Evolutionary conservation across 2,888 invertebrate species (phyloP).

Genomic region (Erebia epiphron): DNA sequence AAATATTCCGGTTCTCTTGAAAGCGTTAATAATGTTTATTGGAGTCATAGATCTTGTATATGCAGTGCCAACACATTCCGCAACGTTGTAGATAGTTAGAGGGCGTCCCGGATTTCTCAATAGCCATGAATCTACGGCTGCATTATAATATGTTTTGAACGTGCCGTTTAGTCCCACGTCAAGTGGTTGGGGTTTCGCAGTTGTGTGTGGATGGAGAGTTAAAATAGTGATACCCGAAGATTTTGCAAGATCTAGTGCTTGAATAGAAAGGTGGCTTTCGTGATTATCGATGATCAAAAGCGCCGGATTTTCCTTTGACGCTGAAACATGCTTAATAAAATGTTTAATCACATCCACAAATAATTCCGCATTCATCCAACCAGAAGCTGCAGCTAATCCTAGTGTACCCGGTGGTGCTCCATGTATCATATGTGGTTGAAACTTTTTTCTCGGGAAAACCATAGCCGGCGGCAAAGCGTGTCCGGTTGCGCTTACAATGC

Average conservation of each 20-base stretch:
- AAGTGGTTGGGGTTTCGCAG: constrained; percentile 1
- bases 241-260: neutral
- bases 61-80: constrained; percentile 7
- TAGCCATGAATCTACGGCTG: constrained; percentile 5
- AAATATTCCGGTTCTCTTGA: no score
- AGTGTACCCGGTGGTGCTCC: neutral
- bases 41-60: constrained; percentile 1
- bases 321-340: neutral
- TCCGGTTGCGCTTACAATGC: neutral
- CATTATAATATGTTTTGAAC: neutral
- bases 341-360: neutral
- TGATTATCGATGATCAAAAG: neutral
- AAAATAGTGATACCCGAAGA: constrained; percentile 7
- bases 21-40: neutral
- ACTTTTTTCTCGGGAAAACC: constrained; percentile 1
- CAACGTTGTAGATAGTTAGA: constrained; percentile 1
- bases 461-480: neutral
- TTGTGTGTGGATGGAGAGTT: constrained; percentile 6
- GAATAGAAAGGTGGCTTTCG: neutral
- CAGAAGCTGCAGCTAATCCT: neutral
- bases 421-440: neutral
- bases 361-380: neutral
- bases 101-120: constrained; percentile 7
- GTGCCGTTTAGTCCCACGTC: no score
- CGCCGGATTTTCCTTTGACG: neutral